Evolutionary conservation across 2,888 invertebrate species (phyloP), one percentile per base, ranked within the genome.

Genomic region (Cryptops parisi): DNA sequence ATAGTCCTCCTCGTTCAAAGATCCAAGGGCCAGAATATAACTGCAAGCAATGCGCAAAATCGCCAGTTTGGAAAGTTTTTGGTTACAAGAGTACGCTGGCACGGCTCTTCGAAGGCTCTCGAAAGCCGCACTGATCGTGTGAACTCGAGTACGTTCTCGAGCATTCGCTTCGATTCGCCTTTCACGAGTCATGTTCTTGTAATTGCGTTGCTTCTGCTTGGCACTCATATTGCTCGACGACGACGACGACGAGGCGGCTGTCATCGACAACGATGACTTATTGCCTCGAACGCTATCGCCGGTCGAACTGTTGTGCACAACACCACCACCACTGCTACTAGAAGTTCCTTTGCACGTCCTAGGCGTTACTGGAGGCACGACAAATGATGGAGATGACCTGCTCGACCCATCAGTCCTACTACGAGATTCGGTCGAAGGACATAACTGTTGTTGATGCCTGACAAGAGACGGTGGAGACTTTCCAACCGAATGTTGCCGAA

Each of bases 81-180:
- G 91, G 65, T 88, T 86, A 67, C 89, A 84, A 41, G 90, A 89
- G 68, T 90, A 93, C 0, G 91, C 80, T 2, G 93, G 93, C 43
- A 94, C 83, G 1, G 89, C 76, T 55, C 76, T 74, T 44, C 93
- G 75, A 9, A 94, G 72, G 1, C 85, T 88, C 60, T 94, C 93
- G 67, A 93, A 94, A 0, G 93, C 93, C 0, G 91, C 91, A 64
- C 90, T 90, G 60, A 94, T 94, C 1, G 93, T 93, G 68, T 94
- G 93, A 0, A 94, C 93, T 50, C 93, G 74, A 4, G 91, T 89
- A 55, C 93, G 72, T 67, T 94, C 93, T 3, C 93, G 74, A 0
- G 93, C 93, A 65, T 94, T 94, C 0, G 93, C 93, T 67, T 94
- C 93, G 64, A 93, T 88, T 59, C 93, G 75, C 60, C 93, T 73